A percentile compares a stretch with the other conserved stretches of the same genome.
phyloP scores from a whole-genome alignment of 2,797 vertebrate species.

The Periophthalmus magnuspinnatus region DNA sequence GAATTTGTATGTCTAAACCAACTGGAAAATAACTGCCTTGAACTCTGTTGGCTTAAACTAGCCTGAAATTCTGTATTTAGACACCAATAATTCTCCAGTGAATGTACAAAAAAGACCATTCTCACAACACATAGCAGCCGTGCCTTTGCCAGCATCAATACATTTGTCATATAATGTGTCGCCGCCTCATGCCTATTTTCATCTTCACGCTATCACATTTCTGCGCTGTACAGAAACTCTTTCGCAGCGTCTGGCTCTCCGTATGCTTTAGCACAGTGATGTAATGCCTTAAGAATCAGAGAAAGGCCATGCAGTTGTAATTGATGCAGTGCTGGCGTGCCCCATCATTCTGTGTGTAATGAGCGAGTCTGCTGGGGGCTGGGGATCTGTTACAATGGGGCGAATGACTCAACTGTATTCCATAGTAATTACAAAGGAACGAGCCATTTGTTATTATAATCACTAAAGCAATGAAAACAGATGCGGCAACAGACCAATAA shows the following conservation, averaged over 20 bases:
- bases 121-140: background rate
- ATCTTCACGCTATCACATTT: conserved; percentile 17
- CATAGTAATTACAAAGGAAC: conserved; percentile 50
- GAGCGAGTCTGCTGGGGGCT: conserved; percentile 45
- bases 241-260: conserved; percentile 25
- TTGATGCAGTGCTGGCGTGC: conserved; percentile 63
- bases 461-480: conserved; percentile 44
- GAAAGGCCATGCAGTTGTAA: conserved; percentile 75
- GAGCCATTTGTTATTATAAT: conserved; percentile 44
- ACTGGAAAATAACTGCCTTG: background rate
- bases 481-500: conserved; percentile 36
- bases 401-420: conserved; percentile 45
- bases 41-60: background rate
- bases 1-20: background rate
- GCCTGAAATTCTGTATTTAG: background rate
- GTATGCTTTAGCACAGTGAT: conserved; percentile 44
- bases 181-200: conserved; percentile 19
- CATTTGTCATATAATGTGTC: conserved; percentile 9
- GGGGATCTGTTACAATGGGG: conserved; percentile 50
- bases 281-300: conserved; percentile 80
- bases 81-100: background rate
- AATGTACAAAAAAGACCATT: background rate
- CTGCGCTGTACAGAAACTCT: conserved; percentile 44
- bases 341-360: conserved; percentile 52
- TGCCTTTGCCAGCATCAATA: background rate